Percentiles rank a stretch among this genome's conserved stretches.
Conservation (phyloP, 2,888 invertebrate genomes). For the Macrosoma leucophasiata region DNA sequence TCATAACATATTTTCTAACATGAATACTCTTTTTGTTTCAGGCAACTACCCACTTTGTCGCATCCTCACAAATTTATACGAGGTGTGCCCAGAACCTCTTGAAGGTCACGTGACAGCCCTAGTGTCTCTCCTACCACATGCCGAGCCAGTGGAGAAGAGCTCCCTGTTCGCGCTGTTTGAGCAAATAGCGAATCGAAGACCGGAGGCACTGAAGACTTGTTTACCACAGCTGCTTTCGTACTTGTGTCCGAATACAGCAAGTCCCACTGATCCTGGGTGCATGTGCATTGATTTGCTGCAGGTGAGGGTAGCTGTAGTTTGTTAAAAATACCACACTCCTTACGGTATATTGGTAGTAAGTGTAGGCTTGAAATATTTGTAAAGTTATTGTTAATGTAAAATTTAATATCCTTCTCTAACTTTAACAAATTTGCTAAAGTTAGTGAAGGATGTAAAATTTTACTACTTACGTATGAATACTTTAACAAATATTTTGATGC, state of each 20-base stretch:
- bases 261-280: slow-evolving; percentile 55
- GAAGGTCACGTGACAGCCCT: slow-evolving; percentile 90
- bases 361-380: too few species aligned
- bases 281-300: slow-evolving; percentile 67
- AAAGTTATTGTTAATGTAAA: too few species aligned
- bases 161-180: slow-evolving; percentile 89
- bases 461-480: too few species aligned
- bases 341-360: neutral
- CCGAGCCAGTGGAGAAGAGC: slow-evolving; percentile 90
- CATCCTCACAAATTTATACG: slow-evolving; percentile 92
- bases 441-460: too few species aligned
- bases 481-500: too few species aligned
- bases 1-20: too few species aligned
- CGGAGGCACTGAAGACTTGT: slow-evolving; percentile 87
- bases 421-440: too few species aligned
- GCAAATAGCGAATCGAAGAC: slow-evolving; percentile 87
- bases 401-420: too few species aligned
- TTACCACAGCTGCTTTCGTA: slow-evolving; percentile 89
- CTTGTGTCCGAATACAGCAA: slow-evolving; percentile 66
- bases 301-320: slow-evolving; percentile 29
- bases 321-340: neutral
- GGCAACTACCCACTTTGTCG: slow-evolving; percentile 92
- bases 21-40: too few species aligned
- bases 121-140: slow-evolving; percentile 85
- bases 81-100: slow-evolving; percentile 89